phyloP scores from a whole-genome alignment of 1,140 invertebrate species.

The Hormaphis cornu region DNA sequence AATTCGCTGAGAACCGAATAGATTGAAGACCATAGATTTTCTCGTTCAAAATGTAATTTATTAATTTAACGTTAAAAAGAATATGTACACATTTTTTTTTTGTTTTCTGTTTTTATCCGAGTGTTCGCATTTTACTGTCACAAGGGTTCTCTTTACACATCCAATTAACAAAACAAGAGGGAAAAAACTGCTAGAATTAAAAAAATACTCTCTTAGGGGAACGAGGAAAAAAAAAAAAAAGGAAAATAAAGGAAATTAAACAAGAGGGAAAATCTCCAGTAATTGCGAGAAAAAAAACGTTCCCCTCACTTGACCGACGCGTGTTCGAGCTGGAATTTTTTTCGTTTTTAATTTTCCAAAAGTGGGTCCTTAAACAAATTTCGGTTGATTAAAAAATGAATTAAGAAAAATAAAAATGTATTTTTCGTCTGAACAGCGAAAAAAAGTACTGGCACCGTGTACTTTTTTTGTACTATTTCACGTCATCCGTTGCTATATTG shows the following conservation, averaged over 20 bases:
- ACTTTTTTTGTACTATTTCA: neutral
- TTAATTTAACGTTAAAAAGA: constrained; percentile 16
- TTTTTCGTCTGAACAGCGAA: neutral
- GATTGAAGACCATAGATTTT: constrained; percentile 1
- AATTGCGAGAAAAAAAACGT: constrained; percentile 9
- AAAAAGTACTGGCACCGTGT: neutral
- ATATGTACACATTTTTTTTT: constrained; percentile 8
- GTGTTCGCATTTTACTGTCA: constrained; percentile 16
- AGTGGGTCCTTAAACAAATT: constrained; percentile 7
- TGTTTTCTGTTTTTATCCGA: neutral
- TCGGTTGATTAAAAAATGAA: constrained; percentile 18
- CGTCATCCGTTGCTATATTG: too few species aligned
- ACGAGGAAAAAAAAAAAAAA: constrained; percentile 8
- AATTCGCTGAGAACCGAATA: neutral
- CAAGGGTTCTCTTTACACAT: constrained; percentile 29
- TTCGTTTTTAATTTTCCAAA: constrained; percentile 23
- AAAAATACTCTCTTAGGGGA: constrained; percentile 14
- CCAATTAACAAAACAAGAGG: constrained; percentile 23
- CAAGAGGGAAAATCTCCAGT: constrained; percentile 26
- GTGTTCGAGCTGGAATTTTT: constrained; percentile 19
- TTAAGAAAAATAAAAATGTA: neutral
- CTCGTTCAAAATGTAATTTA: constrained; percentile 12
- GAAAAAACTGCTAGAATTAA: constrained; percentile 16
- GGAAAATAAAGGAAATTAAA: constrained; percentile 27
- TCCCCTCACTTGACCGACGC: constrained; percentile 13